These are phyloP conservation scores for Cydia pomonella DNA, from an alignment of 1,140 invertebrate species.

Conservation along the genomic window DNA sequence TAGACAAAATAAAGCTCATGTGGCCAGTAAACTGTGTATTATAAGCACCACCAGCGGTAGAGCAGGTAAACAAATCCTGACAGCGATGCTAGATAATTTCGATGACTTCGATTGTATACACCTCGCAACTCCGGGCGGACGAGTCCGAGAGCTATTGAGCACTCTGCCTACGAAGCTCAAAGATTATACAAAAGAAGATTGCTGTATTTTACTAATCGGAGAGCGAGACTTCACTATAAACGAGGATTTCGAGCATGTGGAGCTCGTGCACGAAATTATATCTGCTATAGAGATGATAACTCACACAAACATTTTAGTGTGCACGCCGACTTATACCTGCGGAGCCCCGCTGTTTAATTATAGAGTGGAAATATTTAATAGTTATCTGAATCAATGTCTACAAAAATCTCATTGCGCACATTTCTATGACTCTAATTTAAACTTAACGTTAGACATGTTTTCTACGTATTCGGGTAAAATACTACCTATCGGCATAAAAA, in stretches of 20 bases:
- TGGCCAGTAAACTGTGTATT: background rate
- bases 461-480: background rate
- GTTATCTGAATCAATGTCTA: background rate
- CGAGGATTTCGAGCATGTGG: background rate
- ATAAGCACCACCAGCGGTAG: background rate
- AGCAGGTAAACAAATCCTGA: background rate
- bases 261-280: background rate
- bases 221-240: background rate
- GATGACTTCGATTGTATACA: background rate
- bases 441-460: slow-evolving; percentile 9
- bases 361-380: slow-evolving; percentile 12
- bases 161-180: background rate
- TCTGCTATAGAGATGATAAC: background rate
- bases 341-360: background rate
- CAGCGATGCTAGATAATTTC: background rate
- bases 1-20: background rate
- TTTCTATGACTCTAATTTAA: background rate
- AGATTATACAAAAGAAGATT: background rate
- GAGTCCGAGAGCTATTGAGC: background rate
- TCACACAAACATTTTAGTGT: background rate
- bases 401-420: background rate
- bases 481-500: background rate
- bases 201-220: background rate
- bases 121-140: background rate
- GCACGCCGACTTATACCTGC: background rate